phyloP scores from a whole-genome alignment of 2,113 vertebrate genomes.

The Poecile atricapillus region DNA sequence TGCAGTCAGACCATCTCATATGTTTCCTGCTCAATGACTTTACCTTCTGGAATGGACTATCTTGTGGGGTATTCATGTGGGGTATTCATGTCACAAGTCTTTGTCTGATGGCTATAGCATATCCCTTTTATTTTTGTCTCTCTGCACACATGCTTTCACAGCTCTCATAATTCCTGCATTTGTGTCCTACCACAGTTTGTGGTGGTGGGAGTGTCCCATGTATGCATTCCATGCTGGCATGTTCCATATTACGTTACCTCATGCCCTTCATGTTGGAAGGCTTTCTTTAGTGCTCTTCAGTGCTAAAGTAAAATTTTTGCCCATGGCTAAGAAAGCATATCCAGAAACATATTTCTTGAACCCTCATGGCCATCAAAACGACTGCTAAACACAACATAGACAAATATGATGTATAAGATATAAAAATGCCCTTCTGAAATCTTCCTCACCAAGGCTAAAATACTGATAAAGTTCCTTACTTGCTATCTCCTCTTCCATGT shows the following conservation, averaged over 20 bases:
- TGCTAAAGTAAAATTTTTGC: not conserved
- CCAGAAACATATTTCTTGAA: not conserved
- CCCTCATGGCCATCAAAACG: not conserved
- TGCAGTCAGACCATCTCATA: not conserved
- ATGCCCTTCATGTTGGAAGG: not conserved
- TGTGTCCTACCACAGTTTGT: not conserved
- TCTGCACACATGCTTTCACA: not conserved
- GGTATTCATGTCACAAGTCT: not conserved
- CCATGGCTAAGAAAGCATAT: not conserved
- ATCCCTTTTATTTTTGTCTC: not conserved
- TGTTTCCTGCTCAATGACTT: not conserved
- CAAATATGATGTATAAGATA: not conserved
- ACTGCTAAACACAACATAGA: not conserved
- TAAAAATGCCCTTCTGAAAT: not conserved
- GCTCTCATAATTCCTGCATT: not conserved
- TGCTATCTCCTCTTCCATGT: not conserved
- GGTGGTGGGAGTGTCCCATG: not conserved
- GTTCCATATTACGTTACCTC: not conserved
- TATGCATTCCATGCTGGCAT: not conserved
- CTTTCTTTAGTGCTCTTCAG: not conserved
- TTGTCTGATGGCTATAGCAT: not conserved
- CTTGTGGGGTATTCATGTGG: not conserved
- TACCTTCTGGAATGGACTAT: not conserved
- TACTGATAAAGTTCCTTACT: not conserved
- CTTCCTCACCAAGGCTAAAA: not conserved